phyloP scores from a whole-genome alignment of 1,140 invertebrate species.

The Camponotus floridanus region DNA sequence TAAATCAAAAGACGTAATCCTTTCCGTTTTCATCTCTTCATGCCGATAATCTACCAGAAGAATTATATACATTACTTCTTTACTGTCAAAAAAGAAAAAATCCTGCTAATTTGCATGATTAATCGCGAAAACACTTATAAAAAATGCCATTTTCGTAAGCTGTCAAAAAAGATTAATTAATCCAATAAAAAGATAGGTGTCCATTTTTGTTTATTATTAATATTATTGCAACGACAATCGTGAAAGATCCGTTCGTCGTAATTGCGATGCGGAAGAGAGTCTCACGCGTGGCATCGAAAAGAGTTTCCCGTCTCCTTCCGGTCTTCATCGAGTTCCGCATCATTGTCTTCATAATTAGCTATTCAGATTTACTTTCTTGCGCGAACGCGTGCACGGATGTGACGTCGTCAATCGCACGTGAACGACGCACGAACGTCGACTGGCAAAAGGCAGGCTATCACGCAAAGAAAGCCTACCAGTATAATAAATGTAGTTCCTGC shows the following conservation, averaged over 20 bases:
- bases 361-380: conserved; percentile 81
- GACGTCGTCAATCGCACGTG: conserved; percentile 77
- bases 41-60: conserved; percentile 12
- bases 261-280: conserved; percentile 75
- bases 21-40: background rate
- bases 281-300: conserved; percentile 56
- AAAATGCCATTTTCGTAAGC: background rate
- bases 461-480: conserved; percentile 57
- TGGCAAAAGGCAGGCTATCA: conserved; percentile 55
- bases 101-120: background rate
- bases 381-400: conserved; percentile 78
- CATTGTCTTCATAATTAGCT: conserved; percentile 82
- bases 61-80: background rate
- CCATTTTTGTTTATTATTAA: background rate
- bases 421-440: conserved; percentile 62
- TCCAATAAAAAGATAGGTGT: background rate
- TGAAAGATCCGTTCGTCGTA: conserved; percentile 55
- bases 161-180: background rate
- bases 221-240: conserved; percentile 32
- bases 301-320: conserved; percentile 75
- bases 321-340: conserved; percentile 77
- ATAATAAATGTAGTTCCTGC: conserved; percentile 68
- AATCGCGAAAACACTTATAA: too few relatives aligned
- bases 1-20: conserved; percentile 23
- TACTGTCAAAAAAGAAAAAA: background rate